Percentiles rank a stretch among this genome's conserved stretches.
phyloP scores from a whole-genome alignment of 2,888 invertebrate genomes.

The Chironomus riparius region DNA sequence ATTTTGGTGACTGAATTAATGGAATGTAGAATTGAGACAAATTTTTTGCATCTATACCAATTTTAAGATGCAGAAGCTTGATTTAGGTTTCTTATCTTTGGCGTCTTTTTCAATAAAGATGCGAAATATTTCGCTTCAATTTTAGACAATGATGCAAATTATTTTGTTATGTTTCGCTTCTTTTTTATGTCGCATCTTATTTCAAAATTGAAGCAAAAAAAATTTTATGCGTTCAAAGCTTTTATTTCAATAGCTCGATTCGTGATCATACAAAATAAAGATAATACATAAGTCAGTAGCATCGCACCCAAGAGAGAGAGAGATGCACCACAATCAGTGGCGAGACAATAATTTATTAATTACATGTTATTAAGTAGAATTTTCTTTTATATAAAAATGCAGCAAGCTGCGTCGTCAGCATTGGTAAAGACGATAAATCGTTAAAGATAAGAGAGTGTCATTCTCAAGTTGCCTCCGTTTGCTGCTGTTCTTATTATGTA shows the following conservation, averaged over 20 bases:
- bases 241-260: no score
- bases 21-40: no score
- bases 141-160: background rate
- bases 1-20: no score
- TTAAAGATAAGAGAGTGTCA: background rate
- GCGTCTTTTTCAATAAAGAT: background rate
- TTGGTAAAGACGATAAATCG: background rate
- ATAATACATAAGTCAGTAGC: no score
- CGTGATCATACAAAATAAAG: no score
- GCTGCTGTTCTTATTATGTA: background rate
- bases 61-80: no score
- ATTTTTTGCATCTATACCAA: no score
- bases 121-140: no score
- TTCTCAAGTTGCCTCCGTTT: background rate
- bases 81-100: background rate
- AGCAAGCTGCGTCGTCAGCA: background rate
- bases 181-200: background rate
- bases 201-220: no score
- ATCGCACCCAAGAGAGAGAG: no score
- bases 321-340: background rate
- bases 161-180: no score
- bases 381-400: background rate
- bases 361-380: background rate
- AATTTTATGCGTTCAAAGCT: no score
- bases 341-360: constrained; percentile 17